Evolutionary conservation across 2,888 invertebrate genomes (phyloP).

Genomic region (Cheilosia grossa): DNA sequence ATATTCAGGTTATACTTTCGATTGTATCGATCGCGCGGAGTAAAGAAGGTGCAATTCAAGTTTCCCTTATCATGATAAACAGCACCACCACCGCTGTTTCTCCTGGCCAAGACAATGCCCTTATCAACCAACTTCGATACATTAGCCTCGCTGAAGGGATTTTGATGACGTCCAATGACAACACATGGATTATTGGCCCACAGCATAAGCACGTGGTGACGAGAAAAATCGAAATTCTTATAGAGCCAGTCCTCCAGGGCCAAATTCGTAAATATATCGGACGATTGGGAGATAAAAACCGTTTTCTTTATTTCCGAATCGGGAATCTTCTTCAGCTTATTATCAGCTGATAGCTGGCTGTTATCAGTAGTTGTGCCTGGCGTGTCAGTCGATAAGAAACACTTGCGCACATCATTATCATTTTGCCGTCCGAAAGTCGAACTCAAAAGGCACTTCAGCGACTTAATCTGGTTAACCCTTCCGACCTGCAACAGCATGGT

Average conservation of each 20-base stretch:
- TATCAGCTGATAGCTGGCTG: slow-evolving; percentile 79
- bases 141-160: slow-evolving; percentile 97
- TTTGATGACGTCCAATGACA: slow-evolving; percentile 98
- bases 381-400: slow-evolving; percentile 52
- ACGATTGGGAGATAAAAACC: slow-evolving; percentile 95
- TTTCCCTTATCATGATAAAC: slow-evolving; percentile 98
- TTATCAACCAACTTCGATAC: slow-evolving; percentile 86
- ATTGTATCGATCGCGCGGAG: slow-evolving; percentile 91
- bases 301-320: slow-evolving; percentile 89
- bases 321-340: slow-evolving; percentile 76
- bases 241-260: slow-evolving; percentile 99
- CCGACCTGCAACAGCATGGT: slow-evolving; percentile 61
- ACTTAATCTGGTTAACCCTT: slow-evolving; percentile 59
- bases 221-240: slow-evolving; percentile 91
- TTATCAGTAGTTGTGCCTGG: slow-evolving; percentile 75
- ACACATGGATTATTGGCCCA: slow-evolving; percentile 98
- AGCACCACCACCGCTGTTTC: slow-evolving; percentile 98
- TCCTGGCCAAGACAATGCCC: slow-evolving; percentile 91
- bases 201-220: slow-evolving; percentile 93
- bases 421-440: slow-evolving; percentile 25
- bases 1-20: slow-evolving; percentile 94
- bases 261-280: slow-evolving; percentile 95
- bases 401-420: slow-evolving; percentile 58
- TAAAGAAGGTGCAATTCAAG: slow-evolving; percentile 96
- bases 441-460: slow-evolving; percentile 36